These are phyloP conservation scores for Pollenia griseotomentosa DNA, from an alignment of 2,888 invertebrate genomes.

Conservation along the genomic window DNA sequence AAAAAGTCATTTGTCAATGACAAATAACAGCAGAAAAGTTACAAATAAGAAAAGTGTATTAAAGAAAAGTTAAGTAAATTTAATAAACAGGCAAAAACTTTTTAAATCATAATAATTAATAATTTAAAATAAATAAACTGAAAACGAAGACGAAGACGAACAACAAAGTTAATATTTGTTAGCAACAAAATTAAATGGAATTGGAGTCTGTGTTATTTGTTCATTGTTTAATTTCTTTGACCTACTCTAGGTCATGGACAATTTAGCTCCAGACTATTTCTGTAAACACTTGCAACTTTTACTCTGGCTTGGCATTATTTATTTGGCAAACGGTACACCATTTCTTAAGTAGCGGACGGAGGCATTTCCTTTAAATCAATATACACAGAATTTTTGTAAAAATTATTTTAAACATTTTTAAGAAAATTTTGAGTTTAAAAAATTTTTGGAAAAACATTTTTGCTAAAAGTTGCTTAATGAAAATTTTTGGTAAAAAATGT, in stretches of 20 bases:
- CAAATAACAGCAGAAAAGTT: slow-evolving; percentile 43
- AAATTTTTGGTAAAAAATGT: too few relatives aligned
- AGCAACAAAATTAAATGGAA: slow-evolving; percentile 20
- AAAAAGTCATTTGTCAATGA: slow-evolving; percentile 70
- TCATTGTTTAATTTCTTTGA: slow-evolving; percentile 26
- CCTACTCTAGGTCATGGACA: slow-evolving; percentile 53
- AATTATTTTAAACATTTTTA: background rate
- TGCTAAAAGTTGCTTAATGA: too few relatives aligned
- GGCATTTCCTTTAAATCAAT: background rate
- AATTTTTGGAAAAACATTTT: too few relatives aligned
- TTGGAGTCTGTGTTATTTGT: background rate
- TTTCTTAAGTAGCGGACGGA: background rate
- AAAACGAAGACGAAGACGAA: background rate
- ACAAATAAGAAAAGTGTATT: slow-evolving; percentile 8
- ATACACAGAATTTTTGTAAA: background rate
- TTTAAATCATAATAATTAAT: slow-evolving; percentile 53
- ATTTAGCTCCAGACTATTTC: slow-evolving; percentile 47
- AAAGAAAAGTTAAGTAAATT: slow-evolving; percentile 45
- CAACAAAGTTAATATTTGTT: background rate
- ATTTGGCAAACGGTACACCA: background rate
- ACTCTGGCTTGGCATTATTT: background rate
- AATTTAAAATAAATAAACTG: slow-evolving; percentile 41
- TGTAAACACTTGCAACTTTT: background rate
- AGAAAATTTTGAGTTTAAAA: too few relatives aligned
- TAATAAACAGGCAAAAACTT: slow-evolving; percentile 24